Evolutionary conservation across 2,888 invertebrate species (phyloP).

Genomic region (Idaea aversata): DNA sequence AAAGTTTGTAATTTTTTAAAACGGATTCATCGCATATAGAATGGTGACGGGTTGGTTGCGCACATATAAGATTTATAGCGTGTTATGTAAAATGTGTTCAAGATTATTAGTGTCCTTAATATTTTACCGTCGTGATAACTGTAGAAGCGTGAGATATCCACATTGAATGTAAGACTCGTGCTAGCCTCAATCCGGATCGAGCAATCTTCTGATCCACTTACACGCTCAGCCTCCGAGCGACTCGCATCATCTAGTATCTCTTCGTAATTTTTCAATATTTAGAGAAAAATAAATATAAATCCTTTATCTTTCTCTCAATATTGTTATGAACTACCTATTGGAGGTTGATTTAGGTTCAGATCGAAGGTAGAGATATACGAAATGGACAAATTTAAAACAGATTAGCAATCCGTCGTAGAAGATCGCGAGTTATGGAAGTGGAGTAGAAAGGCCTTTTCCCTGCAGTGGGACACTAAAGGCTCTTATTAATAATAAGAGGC

Average conservation of each 20-base stretch:
- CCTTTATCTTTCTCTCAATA: too few relatives aligned
- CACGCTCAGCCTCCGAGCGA: slow-evolving; percentile 43
- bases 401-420: too few relatives aligned
- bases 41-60: slow-evolving; percentile 51
- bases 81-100: slow-evolving; percentile 75
- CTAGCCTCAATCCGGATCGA: slow-evolving; percentile 47
- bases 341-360: too few relatives aligned
- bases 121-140: slow-evolving; percentile 74
- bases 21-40: slow-evolving; percentile 55
- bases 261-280: slow-evolving; percentile 30
- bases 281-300: slow-evolving; percentile 20
- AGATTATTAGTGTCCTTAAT: slow-evolving; percentile 76
- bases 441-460: too few relatives aligned
- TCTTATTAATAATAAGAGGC: too few relatives aligned
- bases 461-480: too few relatives aligned
- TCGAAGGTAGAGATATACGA: too few relatives aligned
- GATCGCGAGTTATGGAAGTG: too few relatives aligned
- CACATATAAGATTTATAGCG: slow-evolving; percentile 66
- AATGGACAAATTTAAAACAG: too few relatives aligned
- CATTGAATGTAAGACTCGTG: slow-evolving; percentile 54
- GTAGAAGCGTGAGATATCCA: slow-evolving; percentile 64
- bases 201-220: slow-evolving; percentile 58
- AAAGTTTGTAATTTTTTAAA: slow-evolving; percentile 5
- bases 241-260: slow-evolving; percentile 20
- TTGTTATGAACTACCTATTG: too few relatives aligned